Base-by-base conservation (phyloP, 2,113 vertebrate species). In the Cynocephalus volans region DNA sequence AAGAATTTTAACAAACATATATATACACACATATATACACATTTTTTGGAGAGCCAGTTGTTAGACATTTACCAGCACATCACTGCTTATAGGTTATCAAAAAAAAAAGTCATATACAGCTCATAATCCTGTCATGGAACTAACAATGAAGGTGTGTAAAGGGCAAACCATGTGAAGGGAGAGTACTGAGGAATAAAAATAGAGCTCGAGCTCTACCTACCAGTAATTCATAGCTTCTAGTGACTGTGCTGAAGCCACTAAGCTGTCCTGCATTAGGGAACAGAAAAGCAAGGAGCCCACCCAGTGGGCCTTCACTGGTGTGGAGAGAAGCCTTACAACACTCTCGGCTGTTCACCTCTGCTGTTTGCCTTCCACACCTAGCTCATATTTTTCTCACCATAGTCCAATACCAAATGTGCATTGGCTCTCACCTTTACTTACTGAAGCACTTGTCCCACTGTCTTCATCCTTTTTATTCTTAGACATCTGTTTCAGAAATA, bases 401-500 rank as follows among this genome's bases (percentile, higher is more conserved):
- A 45, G 54, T 65, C 54, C 33, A 50, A 54, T 1, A 28, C 41
- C 11, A 60, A 86, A 85, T 1, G 36, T 0, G 5, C 7, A 75
- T 56, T 41, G 48, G 67, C 96, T 28, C 72, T 96, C 62, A 3
- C 87, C 58, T 97, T 98, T 97, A 85, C 94, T 97, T 88, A 81
- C 64, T 13, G 91, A 81, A 41, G 79, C 4, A 3, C 31, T 95
- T 41, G 94, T 62, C 33, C 48, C 83, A 50, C 81, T 19, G 2
- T 80, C 88, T 92, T 88, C 87, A 11, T 82, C 86, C 21, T 41
- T 86, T 64, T 21, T 96, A 94, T 92, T 98, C 88, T 56, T 56
- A 65, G 93, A 86, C 58, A 98, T 92, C 97, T 98, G 95, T 94
- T 85, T 96, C 45, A 50, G 90, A 84, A 97, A 97, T 6, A 95